phyloP scores from a whole-genome alignment of 2,113 vertebrate species.

The Poicephalus gulielmi region DNA sequence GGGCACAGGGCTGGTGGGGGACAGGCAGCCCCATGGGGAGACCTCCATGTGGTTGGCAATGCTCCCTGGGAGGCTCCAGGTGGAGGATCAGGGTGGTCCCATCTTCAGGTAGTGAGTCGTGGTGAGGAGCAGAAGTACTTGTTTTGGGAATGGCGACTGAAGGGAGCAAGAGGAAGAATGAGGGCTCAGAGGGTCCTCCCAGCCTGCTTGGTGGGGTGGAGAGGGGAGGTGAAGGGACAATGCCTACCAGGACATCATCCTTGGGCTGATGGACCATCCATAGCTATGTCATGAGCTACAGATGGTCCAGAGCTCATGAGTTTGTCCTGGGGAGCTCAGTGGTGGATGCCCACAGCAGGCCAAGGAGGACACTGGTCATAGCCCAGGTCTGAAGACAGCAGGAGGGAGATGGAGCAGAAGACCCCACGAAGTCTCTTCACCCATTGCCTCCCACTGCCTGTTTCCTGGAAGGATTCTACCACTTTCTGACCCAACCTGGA shows the following conservation, averaged over 20 bases:
- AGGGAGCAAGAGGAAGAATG: background rate
- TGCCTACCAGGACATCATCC: background rate
- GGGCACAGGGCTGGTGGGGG: background rate
- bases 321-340: background rate
- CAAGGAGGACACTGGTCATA: background rate
- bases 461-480: background rate
- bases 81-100: background rate
- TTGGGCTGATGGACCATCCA: background rate
- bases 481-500: background rate
- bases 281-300: background rate
- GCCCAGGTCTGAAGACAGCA: background rate
- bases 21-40: rapidly evolving
- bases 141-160: background rate
- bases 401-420: background rate
- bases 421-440: background rate
- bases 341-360: background rate
- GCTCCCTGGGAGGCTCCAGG: background rate
- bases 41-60: background rate
- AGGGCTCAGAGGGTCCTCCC: background rate
- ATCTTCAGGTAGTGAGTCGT: rapidly evolving
- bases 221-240: background rate
- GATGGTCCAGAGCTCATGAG: background rate
- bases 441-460: background rate
- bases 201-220: background rate
- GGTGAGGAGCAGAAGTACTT: background rate